Percentiles rank a stretch among this genome's conserved stretches.
These are phyloP conservation scores for Pogonocherus hispidulus DNA, from an alignment of 2,888 invertebrate species.

Conservation along the genomic window DNA sequence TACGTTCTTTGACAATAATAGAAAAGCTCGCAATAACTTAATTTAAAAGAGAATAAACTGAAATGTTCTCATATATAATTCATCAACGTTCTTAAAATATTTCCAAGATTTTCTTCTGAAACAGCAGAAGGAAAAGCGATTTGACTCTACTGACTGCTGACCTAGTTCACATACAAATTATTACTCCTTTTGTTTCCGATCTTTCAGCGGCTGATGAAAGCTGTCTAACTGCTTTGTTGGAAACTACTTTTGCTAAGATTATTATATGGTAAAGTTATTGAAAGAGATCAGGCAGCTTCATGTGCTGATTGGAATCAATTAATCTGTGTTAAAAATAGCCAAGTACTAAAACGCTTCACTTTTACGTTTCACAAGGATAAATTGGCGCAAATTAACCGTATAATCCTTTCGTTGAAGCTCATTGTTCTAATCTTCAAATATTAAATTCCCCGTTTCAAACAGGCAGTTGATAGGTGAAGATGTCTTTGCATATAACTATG, in stretches of 20 bases:
- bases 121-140: background rate
- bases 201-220: background rate
- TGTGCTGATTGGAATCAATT: background rate
- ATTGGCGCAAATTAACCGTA: conserved; percentile 1
- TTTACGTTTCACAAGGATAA: conserved; percentile 5
- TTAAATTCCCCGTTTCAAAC: conserved; percentile 19
- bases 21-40: too few species aligned
- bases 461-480: conserved; percentile 23
- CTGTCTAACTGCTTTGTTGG: background rate
- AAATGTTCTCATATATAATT: too few species aligned
- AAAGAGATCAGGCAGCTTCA: background rate
- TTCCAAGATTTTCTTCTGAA: background rate
- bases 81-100: background rate
- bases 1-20: too few species aligned
- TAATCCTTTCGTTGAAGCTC: conserved; percentile 16
- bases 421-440: conserved; percentile 13
- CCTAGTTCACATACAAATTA: conserved; percentile 8
- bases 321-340: conserved; percentile 12
- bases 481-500: conserved; percentile 13
- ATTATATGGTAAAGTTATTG: background rate
- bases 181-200: background rate
- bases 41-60: background rate
- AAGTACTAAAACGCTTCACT: conserved; percentile 25
- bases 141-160: background rate
- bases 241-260: conserved; percentile 1